Evolutionary conservation across 1,140 invertebrate species (phyloP).

Genomic region (Trachelipus rathkii): DNA sequence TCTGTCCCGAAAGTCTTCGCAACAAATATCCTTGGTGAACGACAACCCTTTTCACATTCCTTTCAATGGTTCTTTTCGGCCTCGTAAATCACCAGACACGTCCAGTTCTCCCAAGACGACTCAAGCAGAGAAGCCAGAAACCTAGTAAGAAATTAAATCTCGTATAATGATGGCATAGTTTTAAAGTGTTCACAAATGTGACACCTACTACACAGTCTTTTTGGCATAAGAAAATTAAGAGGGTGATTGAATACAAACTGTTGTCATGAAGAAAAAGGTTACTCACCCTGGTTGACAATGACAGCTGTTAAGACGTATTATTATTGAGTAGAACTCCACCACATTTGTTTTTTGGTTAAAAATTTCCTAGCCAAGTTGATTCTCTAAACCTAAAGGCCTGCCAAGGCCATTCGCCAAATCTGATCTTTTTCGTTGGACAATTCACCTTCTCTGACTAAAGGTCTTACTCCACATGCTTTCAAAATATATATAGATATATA

Average conservation of each 20-base stretch:
- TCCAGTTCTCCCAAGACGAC: constrained; percentile 88
- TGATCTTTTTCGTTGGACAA: constrained; percentile 8
- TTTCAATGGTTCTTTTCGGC: constrained; percentile 66
- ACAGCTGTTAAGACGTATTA: constrained; percentile 75
- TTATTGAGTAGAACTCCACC: constrained; percentile 84
- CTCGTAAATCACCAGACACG: constrained; percentile 77
- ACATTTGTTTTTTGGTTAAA: constrained; percentile 94
- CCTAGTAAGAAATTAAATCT: constrained; percentile 52
- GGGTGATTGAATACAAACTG: too few relatives aligned
- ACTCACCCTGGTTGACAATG: constrained; percentile 89
- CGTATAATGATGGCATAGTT: too few relatives aligned
- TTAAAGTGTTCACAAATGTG: too few relatives aligned
- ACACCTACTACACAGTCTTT: too few relatives aligned
- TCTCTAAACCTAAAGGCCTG: constrained; percentile 86
- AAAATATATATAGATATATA: constrained; percentile 16
- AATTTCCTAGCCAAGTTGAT: constrained; percentile 86
- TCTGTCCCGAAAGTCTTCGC: constrained; percentile 86
- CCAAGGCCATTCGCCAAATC: constrained; percentile 73
- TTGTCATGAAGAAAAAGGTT: too few relatives aligned
- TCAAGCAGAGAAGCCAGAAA: constrained; percentile 81
- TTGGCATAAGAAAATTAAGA: too few relatives aligned
- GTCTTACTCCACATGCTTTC: constrained; percentile 17
- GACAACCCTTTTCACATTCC: constrained; percentile 80
- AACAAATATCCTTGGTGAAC: constrained; percentile 83
- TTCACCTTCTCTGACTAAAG: constrained; percentile 7